Evolutionary conservation across 2,888 invertebrate genomes (phyloP), one percentile per base, ranked within the genome.

Genomic region (Eugnorisma glareosa): DNA sequence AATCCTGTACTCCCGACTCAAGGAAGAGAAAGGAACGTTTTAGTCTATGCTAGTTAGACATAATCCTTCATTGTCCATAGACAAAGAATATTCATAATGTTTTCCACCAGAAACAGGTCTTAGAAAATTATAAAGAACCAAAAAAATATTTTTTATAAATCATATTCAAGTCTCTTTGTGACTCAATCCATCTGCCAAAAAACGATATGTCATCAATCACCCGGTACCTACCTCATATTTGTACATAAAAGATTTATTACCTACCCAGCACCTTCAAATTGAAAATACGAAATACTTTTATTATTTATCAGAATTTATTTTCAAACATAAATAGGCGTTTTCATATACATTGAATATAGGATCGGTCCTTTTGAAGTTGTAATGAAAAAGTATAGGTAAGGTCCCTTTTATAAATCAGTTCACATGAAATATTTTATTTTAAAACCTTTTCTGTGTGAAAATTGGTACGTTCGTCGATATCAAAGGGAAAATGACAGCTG

Each of bases 221-320:
- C 48, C 8, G 7, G n/a, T 37, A 54, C 35, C 24, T 48, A 82
- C 48, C 40, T 83, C 67, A 82, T 83, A 78, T 80, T 83, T 78
- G 40, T 77, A 83, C 54, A 69, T 68, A 83, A 59, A 83, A 80
- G 57, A 78, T 83, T 83, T 77, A 78, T 80, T 66, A 77, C 64
- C 72, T 69, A 83, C 64, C 72, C 21, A 64, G 21, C 37, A 81
- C 66, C 54, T 81, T 67, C 79, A 69, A 84, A 80, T 69, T 81
- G 80, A 84, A 84, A 84, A 84, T 73, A 73, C 59, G 66, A 69
- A 81, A 84, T 57, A 79, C 35, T 28, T 79, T 83, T 83, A 78
- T 45, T 54, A 79, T 48, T 24, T 54, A 61, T 11, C 61, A 61
- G 24, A 84, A 48, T 73, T 28, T 54, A 81, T 84, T 80, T 71